Evolutionary conservation across 2,797 vertebrate species (phyloP), one percentile per base, ranked within the genome.

Genomic region (Myiothlypis coronata): DNA sequence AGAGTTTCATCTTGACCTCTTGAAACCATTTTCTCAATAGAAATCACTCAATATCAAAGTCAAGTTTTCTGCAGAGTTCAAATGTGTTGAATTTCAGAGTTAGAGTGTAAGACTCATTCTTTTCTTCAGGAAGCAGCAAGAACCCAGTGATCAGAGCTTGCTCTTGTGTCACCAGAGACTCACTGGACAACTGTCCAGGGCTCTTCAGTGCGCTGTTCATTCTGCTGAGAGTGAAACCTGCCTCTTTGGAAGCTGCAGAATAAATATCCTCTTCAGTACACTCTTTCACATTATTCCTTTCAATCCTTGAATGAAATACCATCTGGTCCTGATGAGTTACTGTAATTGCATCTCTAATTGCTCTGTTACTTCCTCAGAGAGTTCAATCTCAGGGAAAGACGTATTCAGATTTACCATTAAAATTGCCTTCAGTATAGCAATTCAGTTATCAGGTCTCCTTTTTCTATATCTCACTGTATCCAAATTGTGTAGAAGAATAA

Each of bases 311-410:
- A 97, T 96, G 92, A 96, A 95, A 95, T 94, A 68, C 95, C 95
- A 96, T 94, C 94, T 97, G 94, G 89, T 97, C 75, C 65, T 94
- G 93, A 96, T 96, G 92, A 93, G 92, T 96, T 97, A 92, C 89
- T 96, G 91, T 94, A 94, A 96, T 92, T 95, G 82, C 82, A 5
- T 96, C 87, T 91, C 87, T 96, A 96, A 96, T 97, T 96, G 92
- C 95, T 91, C 92, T 87, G 52, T 94, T 92, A 86, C 94, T 96
- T 97, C 95, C 95, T 96, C 92, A 78, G 87, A 85, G 86, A 89
- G 87, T 93, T 96, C 92, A 94, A 1, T 94, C 93, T 93, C 43
- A 50, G 41, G 83, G 83, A 94, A 93, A 94, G 67, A 41, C 21
- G 0, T 47, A 87, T 93, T 94, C 86, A 81, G 82, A 87, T 85